Base-by-base conservation (phyloP, 2,888 invertebrate genomes). In the Steinernema scapterisci region DNA sequence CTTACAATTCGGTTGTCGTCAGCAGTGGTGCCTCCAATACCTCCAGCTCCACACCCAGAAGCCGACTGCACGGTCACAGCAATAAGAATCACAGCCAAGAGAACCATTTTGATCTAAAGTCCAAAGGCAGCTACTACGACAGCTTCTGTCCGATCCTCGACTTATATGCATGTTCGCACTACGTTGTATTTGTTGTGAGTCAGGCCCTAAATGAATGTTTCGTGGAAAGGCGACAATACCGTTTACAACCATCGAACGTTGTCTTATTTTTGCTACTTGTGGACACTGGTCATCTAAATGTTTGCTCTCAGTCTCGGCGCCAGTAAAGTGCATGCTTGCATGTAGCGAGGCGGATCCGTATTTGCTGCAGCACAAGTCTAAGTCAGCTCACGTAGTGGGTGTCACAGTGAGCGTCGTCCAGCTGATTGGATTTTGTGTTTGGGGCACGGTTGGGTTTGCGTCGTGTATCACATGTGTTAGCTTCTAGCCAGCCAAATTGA, bases 221-320 rank as follows among this genome's bases (percentile, higher is more conserved):
- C 54, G 54, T 11, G 38, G 23, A 16, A 48, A 3, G 48, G 7
- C n/a, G 7, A 48, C 19, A 19, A 48, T 7, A 48, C 21, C 16
- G 54, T 54, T 54, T 54, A 54, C 25, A 25, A 21, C 54, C 21
- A 48, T 16, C 48, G 48, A 44, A 48, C 48, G 48, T 48, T 48
- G 54, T 21, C 25, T 3, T 5, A 11, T 54, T 19, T 54, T 54
- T 54, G 54, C 54, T 25, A 54, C 54, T 54, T 19, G 54, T 54
- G 25, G 54, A 54, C 54, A 54, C 25, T 54, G 21, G 54, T 54
- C 23, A 21, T 3, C 48, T 3, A 38, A 38, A 38, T 38, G 38
- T 38, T 38, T 38, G 38, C 38, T n/a, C n/a, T 9, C 9, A 38
- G 38, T 38, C 38, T 38, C 38, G 38, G 38, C 38, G 9, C 3